Base-by-base conservation (phyloP, 1,140 invertebrate species). In the Atta texana region DNA sequence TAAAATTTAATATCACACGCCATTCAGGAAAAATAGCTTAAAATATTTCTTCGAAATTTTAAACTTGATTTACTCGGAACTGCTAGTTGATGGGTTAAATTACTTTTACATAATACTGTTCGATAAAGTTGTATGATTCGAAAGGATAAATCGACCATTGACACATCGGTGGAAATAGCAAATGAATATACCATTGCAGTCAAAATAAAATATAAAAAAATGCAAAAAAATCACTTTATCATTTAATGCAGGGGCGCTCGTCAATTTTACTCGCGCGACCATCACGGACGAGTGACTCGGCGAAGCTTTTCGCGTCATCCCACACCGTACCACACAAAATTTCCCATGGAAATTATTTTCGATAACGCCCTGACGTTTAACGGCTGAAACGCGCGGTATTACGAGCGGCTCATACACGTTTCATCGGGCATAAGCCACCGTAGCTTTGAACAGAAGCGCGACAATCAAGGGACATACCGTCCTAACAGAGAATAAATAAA, bases 251-350 rank as follows among this genome's bases (percentile, higher is more conserved):
- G 87, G 76, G 57, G 64, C 88, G 69, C 88, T 87, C 88, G 88
- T 87, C 75, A 92, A 68, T 89, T 89, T 89, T 71, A 82, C 59
- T 86, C 69, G 82, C 87, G 55, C 86, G 75, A 90, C 86, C 87
- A 89, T 80, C 88, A 87, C 87, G 82, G 69, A 88, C 88, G 80
- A 89, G 85, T 87, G 77, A 90, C 89, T 89, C 81, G 86, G 75
- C 86, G 90, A 49, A 84, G 80, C 69, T 84, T 84, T 84, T 84
- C 80, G 80, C 80, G 80, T 84, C 80, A 81, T 71, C 64, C 64
- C 64, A 12, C 31, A 68, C 49, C n/a, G 49, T 78, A 71, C 78
- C 59, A 21, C 77, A 80, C 77, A 75, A 90, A 89, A 82, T 88
- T 87, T 87, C 82, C 82, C 69, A 78, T 72, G 78, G 55, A 88